Evolutionary conservation across 2,888 invertebrate species (phyloP).

Genomic region (Pollenia angustigena): DNA sequence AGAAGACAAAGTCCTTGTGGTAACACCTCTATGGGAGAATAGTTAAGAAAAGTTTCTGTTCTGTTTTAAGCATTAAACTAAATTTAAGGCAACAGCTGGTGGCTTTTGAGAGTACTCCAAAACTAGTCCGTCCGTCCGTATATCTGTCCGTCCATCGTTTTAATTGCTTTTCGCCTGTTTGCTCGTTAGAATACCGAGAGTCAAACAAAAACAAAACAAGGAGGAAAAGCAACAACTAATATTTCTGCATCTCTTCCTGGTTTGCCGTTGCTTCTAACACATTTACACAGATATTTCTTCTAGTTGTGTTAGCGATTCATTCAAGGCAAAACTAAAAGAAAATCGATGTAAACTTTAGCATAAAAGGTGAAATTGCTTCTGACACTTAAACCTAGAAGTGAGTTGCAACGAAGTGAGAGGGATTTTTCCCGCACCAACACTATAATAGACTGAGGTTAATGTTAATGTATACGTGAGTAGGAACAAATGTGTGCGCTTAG

Average conservation of each 20-base stretch:
- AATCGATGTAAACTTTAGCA: slow-evolving; percentile 74
- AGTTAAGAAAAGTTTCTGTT: slow-evolving; percentile 65
- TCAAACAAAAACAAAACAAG: slow-evolving; percentile 18
- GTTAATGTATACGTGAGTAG: slow-evolving; percentile 5
- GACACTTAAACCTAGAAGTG: slow-evolving; percentile 67
- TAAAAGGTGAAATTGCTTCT: slow-evolving; percentile 73
- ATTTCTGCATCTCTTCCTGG: slow-evolving; percentile 53
- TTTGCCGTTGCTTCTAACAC: slow-evolving; percentile 25
- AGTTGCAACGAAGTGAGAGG: slow-evolving; percentile 36
- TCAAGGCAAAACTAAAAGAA: slow-evolving; percentile 61
- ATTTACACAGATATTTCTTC: slow-evolving; percentile 2
- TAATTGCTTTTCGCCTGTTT: slow-evolving; percentile 72
- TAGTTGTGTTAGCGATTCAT: slow-evolving; percentile 43
- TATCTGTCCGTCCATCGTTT: slow-evolving; percentile 63
- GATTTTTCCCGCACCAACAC: slow-evolving; percentile 7
- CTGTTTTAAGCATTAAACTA: slow-evolving; percentile 65
- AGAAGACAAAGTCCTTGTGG: slow-evolving; percentile 66
- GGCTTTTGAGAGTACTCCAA: slow-evolving; percentile 54
- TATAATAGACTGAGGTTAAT: slow-evolving; percentile 24
- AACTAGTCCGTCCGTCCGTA: slow-evolving; percentile 33
- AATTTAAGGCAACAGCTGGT: slow-evolving; percentile 72
- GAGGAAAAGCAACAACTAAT: slow-evolving; percentile 35
- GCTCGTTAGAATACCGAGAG: slow-evolving; percentile 58
- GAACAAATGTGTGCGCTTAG: neutral
- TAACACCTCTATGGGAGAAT: slow-evolving; percentile 61